Conservation (phyloP, 2,797 vertebrate species). For the Hybognathus amarus region DNA sequence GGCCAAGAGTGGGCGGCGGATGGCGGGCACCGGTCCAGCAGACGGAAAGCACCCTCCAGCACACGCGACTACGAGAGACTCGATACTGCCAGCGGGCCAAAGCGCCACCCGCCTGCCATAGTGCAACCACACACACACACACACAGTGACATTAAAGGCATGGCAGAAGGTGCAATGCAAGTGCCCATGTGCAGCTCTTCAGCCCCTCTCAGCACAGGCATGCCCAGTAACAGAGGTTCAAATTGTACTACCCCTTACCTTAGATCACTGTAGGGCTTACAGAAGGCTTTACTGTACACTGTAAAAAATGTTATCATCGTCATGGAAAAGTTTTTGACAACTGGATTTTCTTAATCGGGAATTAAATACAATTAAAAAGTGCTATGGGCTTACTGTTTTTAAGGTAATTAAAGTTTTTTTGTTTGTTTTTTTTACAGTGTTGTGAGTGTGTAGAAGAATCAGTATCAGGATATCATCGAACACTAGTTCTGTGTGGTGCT, state of each 20-base stretch:
- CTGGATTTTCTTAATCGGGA: not conserved
- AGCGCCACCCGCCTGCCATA: constrained; percentile 75
- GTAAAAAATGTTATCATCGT: constrained; percentile 17
- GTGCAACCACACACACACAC: constrained; percentile 62
- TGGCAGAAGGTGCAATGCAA: constrained; percentile 25
- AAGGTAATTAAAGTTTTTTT: not conserved
- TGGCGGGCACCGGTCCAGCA: constrained; percentile 78
- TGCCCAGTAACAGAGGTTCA: not conserved
- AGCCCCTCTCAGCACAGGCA: constrained; percentile 15
- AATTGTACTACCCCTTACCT: not conserved
- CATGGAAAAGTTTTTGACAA: constrained; percentile 2
- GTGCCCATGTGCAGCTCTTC: constrained; percentile 14
- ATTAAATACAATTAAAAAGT: not conserved
- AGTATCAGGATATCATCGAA: not conserved
- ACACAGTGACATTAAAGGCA: constrained; percentile 52
- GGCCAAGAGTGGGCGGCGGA: constrained; percentile 74
- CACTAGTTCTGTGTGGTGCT: not conserved
- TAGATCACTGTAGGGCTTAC: constrained; percentile 8
- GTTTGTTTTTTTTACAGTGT: constrained; percentile 5
- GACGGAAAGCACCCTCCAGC: constrained; percentile 80
- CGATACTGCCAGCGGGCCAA: constrained; percentile 80
- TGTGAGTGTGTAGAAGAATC: not conserved
- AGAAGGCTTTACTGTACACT: constrained; percentile 4
- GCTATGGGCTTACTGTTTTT: not conserved
- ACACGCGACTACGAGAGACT: constrained; percentile 78